A percentile compares a stretch with the other conserved stretches of the same genome.
phyloP scores from a whole-genome alignment of 2,888 invertebrate genomes.

The Auanema freiburgensis region DNA sequence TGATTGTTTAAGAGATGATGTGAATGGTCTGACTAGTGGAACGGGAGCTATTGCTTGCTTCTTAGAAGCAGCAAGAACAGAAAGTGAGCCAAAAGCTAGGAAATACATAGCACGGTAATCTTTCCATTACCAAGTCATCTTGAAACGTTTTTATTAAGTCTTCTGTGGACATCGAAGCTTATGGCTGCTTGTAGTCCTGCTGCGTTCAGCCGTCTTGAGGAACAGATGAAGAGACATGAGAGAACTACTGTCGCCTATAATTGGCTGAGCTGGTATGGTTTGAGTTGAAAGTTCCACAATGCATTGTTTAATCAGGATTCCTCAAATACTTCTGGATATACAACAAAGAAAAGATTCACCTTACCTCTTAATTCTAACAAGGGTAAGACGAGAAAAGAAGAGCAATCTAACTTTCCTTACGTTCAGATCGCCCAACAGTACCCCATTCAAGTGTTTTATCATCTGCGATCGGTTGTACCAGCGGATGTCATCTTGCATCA shows the following conservation, averaged over 20 bases:
- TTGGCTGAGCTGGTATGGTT: conserved; percentile 53
- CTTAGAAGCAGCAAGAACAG: conserved; percentile 47
- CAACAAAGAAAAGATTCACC: conserved; percentile 1
- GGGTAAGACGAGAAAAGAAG: not conserved
- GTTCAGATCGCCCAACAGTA: conserved; percentile 28
- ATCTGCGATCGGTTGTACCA: conserved; percentile 24
- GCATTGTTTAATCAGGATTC: conserved; percentile 26
- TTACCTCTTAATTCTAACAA: not conserved
- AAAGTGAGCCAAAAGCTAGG: conserved; percentile 44
- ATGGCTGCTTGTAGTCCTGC: conserved; percentile 24
- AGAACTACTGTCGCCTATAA: conserved; percentile 44
- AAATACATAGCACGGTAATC: conserved; percentile 40
- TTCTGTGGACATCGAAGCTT: conserved; percentile 37
- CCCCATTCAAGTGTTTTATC: conserved; percentile 39
- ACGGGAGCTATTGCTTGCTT: conserved; percentile 44
- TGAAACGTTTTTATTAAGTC: not conserved
- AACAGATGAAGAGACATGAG: conserved; percentile 37
- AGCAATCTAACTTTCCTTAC: not conserved
- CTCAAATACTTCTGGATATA: conserved; percentile 39
- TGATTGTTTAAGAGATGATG: conserved; percentile 19
- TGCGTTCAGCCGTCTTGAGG: conserved; percentile 28
- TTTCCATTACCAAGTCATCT: not conserved
- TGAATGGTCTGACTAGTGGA: conserved; percentile 13
- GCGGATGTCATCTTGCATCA: conserved; percentile 2
- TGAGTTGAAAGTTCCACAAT: too few relatives aligned